Conservation (phyloP, 2,888 invertebrate species). For the Hypomecis punctinalis region DNA sequence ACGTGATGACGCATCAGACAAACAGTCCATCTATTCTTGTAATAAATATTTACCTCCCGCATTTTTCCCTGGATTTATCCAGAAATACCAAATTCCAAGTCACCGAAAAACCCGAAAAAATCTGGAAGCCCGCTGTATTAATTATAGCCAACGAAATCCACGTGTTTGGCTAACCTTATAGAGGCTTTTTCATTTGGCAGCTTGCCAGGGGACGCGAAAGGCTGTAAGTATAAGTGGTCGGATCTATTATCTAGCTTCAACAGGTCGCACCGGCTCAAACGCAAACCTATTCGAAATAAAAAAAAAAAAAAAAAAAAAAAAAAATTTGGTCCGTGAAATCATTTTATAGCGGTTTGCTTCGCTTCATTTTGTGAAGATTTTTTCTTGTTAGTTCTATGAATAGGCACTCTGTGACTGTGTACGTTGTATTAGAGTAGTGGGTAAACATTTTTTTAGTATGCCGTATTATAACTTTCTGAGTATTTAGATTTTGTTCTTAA, state of each 20-base stretch:
- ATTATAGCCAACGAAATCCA: background rate
- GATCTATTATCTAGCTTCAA: conserved; percentile 38
- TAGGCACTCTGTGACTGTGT: background rate
- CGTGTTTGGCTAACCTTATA: conserved; percentile 3
- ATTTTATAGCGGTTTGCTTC: conserved; percentile 12
- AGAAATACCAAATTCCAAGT: background rate
- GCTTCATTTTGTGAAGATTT: conserved; percentile 6
- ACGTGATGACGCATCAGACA: too few relatives aligned
- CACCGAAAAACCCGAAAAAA: background rate
- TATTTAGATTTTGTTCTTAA: too few relatives aligned
- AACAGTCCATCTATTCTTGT: too few relatives aligned
- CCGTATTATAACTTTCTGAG: too few relatives aligned
- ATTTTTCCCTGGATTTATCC: too few relatives aligned
- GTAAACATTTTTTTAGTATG: too few relatives aligned
- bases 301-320: too few relatives aligned
- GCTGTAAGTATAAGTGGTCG: conserved; percentile 33
- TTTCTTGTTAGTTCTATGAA: conserved; percentile 5
- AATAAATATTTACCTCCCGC: too few relatives aligned
- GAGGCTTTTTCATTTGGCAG: conserved; percentile 37
- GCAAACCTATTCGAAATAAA: too few relatives aligned
- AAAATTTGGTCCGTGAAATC: conserved; percentile 20
- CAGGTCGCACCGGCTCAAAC: conserved; percentile 36
- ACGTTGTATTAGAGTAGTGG: background rate
- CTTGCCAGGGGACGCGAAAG: conserved; percentile 33
- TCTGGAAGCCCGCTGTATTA: background rate